A percentile compares a stretch with the other conserved stretches of the same genome.
These are phyloP conservation scores for Lanius collurio DNA, from an alignment of 2,113 vertebrate genomes.

Conservation along the genomic window DNA sequence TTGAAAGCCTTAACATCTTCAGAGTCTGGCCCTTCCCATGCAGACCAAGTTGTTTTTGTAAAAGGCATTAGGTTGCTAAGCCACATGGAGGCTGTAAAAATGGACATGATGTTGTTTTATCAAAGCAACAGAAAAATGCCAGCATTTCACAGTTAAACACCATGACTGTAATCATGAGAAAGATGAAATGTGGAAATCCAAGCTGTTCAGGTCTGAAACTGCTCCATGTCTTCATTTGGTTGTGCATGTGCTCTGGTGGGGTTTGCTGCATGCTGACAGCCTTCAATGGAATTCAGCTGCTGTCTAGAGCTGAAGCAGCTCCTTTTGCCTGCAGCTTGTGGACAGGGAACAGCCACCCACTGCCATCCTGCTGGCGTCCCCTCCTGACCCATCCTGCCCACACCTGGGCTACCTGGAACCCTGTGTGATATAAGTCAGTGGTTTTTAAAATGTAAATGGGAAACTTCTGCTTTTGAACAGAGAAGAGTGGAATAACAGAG, in stretches of 20 bases:
- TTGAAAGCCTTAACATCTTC: background rate
- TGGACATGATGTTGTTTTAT: background rate
- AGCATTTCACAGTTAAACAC: background rate
- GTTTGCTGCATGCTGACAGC: background rate
- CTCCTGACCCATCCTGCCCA: background rate
- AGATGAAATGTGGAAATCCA: background rate
- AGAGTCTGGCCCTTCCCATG: background rate
- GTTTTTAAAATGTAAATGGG: background rate
- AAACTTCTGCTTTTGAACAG: background rate
- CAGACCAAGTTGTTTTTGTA: background rate
- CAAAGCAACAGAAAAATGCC: background rate
- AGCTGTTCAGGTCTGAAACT: background rate
- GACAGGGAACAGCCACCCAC: background rate
- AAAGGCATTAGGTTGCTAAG: background rate
- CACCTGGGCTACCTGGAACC: background rate
- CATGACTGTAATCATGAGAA: background rate
- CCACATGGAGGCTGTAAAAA: background rate
- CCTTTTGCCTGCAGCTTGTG: background rate
- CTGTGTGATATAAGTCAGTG: accelerated
- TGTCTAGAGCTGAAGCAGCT: background rate
- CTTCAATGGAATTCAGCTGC: background rate
- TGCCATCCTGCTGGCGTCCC: background rate
- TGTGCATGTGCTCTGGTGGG: background rate
- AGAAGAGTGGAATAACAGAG: background rate
- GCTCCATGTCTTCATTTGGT: background rate